phyloP scores from a whole-genome alignment of 2,888 invertebrate genomes.

The Archips xylosteana region DNA sequence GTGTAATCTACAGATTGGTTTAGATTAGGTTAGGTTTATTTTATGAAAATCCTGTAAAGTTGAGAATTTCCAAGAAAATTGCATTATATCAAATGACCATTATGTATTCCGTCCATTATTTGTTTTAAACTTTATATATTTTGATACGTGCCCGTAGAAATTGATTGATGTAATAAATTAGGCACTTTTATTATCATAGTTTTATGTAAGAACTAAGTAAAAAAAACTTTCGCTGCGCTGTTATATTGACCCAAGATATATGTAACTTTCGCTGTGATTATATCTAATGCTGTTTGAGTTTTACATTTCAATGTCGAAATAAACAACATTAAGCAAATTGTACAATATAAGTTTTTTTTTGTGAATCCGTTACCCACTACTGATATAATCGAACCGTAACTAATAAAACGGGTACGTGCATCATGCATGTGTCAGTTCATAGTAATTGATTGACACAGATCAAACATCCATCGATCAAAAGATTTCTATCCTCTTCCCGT shows the following conservation, averaged over 20 bases:
- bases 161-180: neutral
- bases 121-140: no score
- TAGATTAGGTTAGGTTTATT: no score
- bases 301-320: neutral
- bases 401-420: neutral
- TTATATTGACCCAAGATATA: conserved; percentile 1
- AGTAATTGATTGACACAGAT: conserved; percentile 19
- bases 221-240: conserved; percentile 38
- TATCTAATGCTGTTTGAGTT: conserved; percentile 9
- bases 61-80: no score
- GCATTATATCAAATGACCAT: no score
- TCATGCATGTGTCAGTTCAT: neutral
- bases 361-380: conserved; percentile 3
- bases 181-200: neutral
- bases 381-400: neutral
- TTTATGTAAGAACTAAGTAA: conserved; percentile 4
- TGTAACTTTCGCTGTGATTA: conserved; percentile 30
- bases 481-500: conserved; percentile 35
- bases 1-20: no score
- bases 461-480: conserved; percentile 26
- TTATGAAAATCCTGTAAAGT: no score
- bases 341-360: neutral
- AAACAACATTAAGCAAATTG: neutral
- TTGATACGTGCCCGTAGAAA: no score
- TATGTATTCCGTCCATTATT: no score